phyloP scores from a whole-genome alignment of 1,140 invertebrate species.

The Lordiphosa clarofinis region DNA sequence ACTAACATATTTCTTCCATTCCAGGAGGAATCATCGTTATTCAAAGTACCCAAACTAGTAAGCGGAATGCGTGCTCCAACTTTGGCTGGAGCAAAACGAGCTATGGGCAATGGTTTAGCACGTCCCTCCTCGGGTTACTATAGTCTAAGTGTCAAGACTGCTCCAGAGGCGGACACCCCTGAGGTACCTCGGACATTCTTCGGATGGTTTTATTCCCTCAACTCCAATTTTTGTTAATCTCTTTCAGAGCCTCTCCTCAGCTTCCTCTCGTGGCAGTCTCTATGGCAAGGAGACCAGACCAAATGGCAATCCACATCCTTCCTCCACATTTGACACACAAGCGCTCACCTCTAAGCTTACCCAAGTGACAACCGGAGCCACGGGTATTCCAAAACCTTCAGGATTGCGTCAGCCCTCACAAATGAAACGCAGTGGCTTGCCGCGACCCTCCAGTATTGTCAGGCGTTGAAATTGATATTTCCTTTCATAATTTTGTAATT shows the following conservation, averaged over 20 bases:
- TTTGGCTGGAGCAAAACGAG: conserved; percentile 29
- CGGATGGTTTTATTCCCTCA: no score
- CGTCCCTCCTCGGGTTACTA: conserved; percentile 76
- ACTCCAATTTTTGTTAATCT: background rate
- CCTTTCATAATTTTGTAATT: conserved; percentile 5
- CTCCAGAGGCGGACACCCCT: conserved; percentile 48
- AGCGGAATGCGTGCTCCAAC: conserved; percentile 57
- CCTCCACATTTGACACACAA: conserved; percentile 31
- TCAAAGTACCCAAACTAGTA: conserved; percentile 66
- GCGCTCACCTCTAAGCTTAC: conserved; percentile 53
- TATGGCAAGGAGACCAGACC: conserved; percentile 50
- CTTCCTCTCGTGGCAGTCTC: conserved; percentile 70
- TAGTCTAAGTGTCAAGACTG: conserved; percentile 55
- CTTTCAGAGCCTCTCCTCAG: conserved; percentile 69
- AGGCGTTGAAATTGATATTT: conserved; percentile 41
- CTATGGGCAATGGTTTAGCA: conserved; percentile 53
- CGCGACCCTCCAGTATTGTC: conserved; percentile 62
- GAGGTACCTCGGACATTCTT: conserved; percentile 27
- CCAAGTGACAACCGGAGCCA: conserved; percentile 59
- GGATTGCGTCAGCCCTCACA: conserved; percentile 65
- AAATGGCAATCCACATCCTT: conserved; percentile 13
- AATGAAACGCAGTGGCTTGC: conserved; percentile 72
- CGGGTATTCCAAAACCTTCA: conserved; percentile 74
- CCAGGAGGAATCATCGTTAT: conserved; percentile 48
- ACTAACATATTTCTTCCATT: no score